A percentile compares a stretch with the other conserved stretches of the same genome.
phyloP scores from a whole-genome alignment of 1,140 invertebrate genomes.

The Aplysia californica region DNA sequence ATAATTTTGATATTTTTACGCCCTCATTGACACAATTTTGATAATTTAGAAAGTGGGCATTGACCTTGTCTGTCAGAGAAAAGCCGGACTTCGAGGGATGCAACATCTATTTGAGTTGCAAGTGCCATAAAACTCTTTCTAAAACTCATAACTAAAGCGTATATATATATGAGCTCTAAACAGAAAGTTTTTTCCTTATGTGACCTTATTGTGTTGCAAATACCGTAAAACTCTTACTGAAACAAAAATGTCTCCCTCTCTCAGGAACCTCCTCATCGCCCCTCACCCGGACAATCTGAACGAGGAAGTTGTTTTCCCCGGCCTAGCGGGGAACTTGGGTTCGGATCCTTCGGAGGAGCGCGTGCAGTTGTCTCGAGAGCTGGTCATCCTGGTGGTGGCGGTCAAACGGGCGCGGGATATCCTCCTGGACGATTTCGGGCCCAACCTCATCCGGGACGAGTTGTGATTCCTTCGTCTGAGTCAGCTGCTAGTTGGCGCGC shows the following conservation, averaged over 20 bases:
- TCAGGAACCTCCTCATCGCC: constrained; percentile 48
- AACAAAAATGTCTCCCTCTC: not conserved
- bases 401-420: constrained; percentile 49
- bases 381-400: constrained; percentile 45
- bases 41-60: no score
- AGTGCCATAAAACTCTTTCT: no score
- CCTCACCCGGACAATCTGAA: constrained; percentile 56
- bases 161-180: no score
- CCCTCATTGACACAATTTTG: not conserved
- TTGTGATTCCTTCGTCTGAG: not conserved
- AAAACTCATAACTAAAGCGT: no score
- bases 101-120: no score
- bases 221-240: no score
- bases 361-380: constrained; percentile 32
- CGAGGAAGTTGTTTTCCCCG: constrained; percentile 55
- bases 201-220: no score
- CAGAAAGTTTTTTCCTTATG: no score
- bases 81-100: no score
- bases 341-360: constrained; percentile 25
- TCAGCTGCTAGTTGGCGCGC: no score
- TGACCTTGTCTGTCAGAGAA: no score
- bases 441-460: not conserved
- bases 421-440: constrained; percentile 35
- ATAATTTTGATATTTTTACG: not conserved
- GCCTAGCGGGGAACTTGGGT: constrained; percentile 20